phyloP scores from a whole-genome alignment of 2,113 vertebrate genomes.

The Psophia crepitans region DNA sequence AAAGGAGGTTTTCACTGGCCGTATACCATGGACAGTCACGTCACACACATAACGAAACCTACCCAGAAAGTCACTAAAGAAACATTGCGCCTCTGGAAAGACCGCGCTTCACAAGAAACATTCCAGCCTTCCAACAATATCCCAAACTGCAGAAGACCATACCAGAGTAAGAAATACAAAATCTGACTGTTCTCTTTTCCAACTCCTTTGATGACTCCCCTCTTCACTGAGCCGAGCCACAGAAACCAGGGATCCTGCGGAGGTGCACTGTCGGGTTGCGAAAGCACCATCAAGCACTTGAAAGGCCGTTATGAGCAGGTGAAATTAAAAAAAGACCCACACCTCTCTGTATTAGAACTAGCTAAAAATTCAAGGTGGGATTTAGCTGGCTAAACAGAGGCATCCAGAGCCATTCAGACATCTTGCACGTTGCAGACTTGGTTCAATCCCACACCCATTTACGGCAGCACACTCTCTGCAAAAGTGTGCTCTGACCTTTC shows the following conservation, averaged over 20 bases:
- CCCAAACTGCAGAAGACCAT: background rate
- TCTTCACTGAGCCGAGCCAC: background rate
- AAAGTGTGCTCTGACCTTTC: background rate
- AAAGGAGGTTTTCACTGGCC: background rate
- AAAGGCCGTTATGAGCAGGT: background rate
- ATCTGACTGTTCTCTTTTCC: background rate
- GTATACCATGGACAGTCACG: background rate
- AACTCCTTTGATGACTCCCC: rapidly evolving
- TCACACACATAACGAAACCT: background rate
- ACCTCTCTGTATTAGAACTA: rapidly evolving
- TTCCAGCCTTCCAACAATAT: background rate
- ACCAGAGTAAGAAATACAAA: background rate
- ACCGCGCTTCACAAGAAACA: background rate
- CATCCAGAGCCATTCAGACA: background rate
- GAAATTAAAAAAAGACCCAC: rapidly evolving
- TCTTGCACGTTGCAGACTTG: background rate
- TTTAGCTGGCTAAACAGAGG: background rate
- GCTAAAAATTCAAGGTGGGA: background rate
- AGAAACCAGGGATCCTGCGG: background rate
- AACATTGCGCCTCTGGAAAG: background rate
- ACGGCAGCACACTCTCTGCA: rapidly evolving
- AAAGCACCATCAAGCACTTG: background rate
- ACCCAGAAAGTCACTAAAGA: background rate
- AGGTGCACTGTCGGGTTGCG: background rate
- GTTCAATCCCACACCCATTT: background rate